These are phyloP conservation scores for Akabosia matsudoensis DNA, from an alignment of 1,140 invertebrate genomes.

Conservation along the genomic window DNA sequence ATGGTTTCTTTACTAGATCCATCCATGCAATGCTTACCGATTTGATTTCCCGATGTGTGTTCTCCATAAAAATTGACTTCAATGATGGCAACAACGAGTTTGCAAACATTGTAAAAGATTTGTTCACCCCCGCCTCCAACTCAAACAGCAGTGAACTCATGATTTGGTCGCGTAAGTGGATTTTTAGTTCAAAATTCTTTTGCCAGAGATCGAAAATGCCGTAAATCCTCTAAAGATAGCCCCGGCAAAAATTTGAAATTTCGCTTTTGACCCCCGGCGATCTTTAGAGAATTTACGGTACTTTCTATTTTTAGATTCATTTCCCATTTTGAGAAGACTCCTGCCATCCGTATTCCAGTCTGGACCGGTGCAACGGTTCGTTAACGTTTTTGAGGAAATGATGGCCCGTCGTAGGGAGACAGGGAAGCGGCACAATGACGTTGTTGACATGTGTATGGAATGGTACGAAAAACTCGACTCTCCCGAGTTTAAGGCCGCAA, in stretches of 20 bases:
- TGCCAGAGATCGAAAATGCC: too few relatives aligned
- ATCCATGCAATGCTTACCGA: constrained; percentile 18
- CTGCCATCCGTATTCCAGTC: neutral
- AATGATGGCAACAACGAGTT: neutral
- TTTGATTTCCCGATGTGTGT: constrained; percentile 2
- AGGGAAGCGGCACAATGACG: constrained; percentile 7
- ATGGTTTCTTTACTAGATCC: neutral
- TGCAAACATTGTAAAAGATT: neutral
- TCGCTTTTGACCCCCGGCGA: too few relatives aligned
- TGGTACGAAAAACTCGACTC: constrained; percentile 18
- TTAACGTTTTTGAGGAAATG: neutral
- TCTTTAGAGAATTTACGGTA: too few relatives aligned
- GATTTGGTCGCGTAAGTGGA: neutral
- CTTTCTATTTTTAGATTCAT: neutral
- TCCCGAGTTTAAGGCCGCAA: constrained; percentile 21
- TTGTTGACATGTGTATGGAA: constrained; percentile 25
- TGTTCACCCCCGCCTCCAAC: neutral
- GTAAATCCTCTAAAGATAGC: too few relatives aligned
- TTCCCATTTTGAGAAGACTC: neutral
- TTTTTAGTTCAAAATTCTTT: neutral
- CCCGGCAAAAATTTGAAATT: neutral
- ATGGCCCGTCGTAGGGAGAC: neutral
- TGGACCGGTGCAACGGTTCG: neutral
- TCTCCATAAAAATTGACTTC: neutral
- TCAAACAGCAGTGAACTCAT: neutral